Percentiles rank a stretch among this genome's conserved stretches.
Conservation (phyloP, 2,888 invertebrate genomes). For the Hirtodrosophila duncani region DNA sequence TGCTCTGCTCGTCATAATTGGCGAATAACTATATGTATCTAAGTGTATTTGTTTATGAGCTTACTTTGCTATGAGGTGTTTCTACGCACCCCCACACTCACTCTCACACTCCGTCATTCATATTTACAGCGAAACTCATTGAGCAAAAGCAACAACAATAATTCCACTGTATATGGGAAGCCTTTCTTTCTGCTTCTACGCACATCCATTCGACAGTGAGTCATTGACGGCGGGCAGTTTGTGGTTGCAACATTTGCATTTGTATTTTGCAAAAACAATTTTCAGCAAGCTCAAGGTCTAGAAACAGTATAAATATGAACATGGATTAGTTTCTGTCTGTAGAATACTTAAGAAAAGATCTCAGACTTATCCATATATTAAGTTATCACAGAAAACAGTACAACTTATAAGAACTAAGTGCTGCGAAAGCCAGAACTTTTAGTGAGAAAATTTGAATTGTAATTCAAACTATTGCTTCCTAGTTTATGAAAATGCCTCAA, state of each 20-base stretch:
- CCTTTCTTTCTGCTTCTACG: neutral
- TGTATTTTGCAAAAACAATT: conserved; percentile 22
- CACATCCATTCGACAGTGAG: neutral
- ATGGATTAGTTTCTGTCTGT: too few species aligned
- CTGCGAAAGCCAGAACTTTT: too few species aligned
- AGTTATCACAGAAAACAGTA: too few species aligned
- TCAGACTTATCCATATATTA: too few species aligned
- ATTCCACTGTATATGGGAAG: neutral
- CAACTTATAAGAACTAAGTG: too few species aligned
- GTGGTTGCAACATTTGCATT: conserved; percentile 30
- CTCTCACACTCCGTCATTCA: conserved; percentile 34
- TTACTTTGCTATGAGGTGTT: conserved; percentile 15
- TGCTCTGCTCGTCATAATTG: conserved; percentile 32
- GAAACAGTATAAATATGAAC: conserved; percentile 1
- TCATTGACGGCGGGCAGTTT: conserved; percentile 19
- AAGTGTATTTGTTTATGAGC: conserved; percentile 10
- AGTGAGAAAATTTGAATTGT: too few species aligned
- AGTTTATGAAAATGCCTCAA: too few species aligned
- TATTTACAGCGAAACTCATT: conserved; percentile 39
- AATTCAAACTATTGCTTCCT: too few species aligned
- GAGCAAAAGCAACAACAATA: too few species aligned
- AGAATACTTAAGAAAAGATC: too few species aligned
- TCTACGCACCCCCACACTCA: conserved; percentile 37
- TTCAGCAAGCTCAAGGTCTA: conserved; percentile 34
- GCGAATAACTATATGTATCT: too few species aligned